A percentile compares a stretch with the other conserved stretches of the same genome.
Evolutionary conservation across 2,888 invertebrate species (phyloP).

Genomic region (Coenonympha glycerion): DNA sequence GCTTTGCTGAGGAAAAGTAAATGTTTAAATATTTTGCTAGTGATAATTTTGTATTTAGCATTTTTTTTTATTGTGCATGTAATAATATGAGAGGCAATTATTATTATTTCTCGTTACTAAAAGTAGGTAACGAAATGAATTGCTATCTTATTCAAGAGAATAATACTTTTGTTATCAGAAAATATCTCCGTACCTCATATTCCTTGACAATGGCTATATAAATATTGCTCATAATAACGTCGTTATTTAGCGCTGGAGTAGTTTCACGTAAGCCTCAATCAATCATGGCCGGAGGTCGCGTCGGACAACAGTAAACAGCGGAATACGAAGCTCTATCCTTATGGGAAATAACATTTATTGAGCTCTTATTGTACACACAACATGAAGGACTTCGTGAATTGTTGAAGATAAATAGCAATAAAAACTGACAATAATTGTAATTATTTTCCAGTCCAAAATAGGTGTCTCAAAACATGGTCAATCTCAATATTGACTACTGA

Average conservation of each 20-base stretch:
- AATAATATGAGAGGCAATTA: too few relatives aligned
- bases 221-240: conserved; percentile 9
- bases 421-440: too few relatives aligned
- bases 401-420: too few relatives aligned
- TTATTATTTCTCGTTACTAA: too few relatives aligned
- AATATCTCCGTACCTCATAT: not conserved
- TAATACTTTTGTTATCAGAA: not conserved
- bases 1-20: too few relatives aligned
- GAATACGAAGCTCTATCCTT: conserved; percentile 52
- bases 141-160: not conserved
- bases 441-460: too few relatives aligned
- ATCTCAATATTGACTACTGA: too few relatives aligned
- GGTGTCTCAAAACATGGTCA: too few relatives aligned
- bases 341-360: conserved; percentile 21
- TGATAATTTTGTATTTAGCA: too few relatives aligned
- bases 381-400: not conserved
- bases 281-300: conserved; percentile 55
- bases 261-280: conserved; percentile 60
- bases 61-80: too few relatives aligned
- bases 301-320: conserved; percentile 58
- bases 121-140: too few relatives aligned
- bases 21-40: too few relatives aligned
- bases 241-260: conserved; percentile 40
- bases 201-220: not conserved
- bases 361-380: conserved; percentile 17